Conservation (phyloP, 1,140 invertebrate species). For the Cotesia vestalis region DNA sequence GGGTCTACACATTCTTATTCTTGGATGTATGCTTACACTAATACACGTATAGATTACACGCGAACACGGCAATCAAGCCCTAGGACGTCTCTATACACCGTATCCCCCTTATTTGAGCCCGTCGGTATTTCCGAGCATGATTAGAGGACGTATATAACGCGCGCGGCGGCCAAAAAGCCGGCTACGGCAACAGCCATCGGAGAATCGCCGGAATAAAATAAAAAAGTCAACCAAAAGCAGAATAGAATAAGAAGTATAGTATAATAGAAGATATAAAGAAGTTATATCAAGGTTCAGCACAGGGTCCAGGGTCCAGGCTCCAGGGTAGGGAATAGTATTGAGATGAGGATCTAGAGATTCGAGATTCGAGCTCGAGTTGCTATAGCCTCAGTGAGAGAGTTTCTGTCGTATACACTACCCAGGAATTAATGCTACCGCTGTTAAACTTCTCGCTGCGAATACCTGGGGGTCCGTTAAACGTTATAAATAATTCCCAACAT, state of each 20-base stretch:
- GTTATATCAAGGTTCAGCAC: too few species aligned
- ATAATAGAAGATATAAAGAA: not conserved
- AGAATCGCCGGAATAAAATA: not conserved
- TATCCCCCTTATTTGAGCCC: slow-evolving; percentile 37
- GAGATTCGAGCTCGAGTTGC: too few species aligned
- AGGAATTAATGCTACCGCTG: slow-evolving; percentile 31
- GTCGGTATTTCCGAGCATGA: slow-evolving; percentile 52
- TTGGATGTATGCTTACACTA: not conserved
- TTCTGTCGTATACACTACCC: too few species aligned
- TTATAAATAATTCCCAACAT: slow-evolving; percentile 17
- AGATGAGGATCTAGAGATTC: slow-evolving; percentile 2
- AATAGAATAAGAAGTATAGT: slow-evolving; percentile 3
- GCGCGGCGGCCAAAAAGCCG: slow-evolving; percentile 26
- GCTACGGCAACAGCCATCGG: slow-evolving; percentile 1
- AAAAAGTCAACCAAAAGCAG: not conserved
- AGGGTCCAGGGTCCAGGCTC: too few species aligned
- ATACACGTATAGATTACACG: slow-evolving; percentile 45
- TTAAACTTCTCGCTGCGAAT: slow-evolving; percentile 31
- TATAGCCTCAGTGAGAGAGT: too few species aligned
- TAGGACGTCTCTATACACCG: slow-evolving; percentile 55
- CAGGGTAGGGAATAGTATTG: not conserved
- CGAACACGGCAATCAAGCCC: slow-evolving; percentile 53
- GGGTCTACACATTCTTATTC: not conserved
- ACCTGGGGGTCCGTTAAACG: slow-evolving; percentile 26
- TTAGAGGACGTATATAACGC: slow-evolving; percentile 53